Percentiles rank a stretch among this genome's conserved stretches.
Conservation (phyloP, 2,888 invertebrate genomes). For the Geotrupes spiniger region DNA sequence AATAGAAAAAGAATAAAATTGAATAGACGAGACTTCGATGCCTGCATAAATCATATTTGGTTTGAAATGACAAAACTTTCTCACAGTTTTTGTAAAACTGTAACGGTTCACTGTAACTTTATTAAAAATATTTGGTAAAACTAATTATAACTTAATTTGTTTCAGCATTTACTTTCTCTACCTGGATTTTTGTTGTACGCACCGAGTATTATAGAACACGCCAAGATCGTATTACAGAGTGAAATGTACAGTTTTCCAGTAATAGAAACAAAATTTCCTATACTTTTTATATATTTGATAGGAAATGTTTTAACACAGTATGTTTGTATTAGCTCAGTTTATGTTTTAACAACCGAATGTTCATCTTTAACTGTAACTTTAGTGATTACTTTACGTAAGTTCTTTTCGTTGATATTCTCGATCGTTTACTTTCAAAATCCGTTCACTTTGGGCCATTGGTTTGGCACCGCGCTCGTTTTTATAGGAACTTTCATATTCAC, state of each 20-base stretch:
- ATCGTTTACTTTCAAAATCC: conserved; percentile 93
- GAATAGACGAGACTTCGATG: too few relatives aligned
- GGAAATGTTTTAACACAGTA: conserved; percentile 88
- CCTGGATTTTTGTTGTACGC: conserved; percentile 83
- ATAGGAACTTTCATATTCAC: conserved; percentile 90
- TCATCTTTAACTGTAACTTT: conserved; percentile 92
- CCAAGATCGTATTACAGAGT: conserved; percentile 68
- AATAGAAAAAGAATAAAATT: too few relatives aligned
- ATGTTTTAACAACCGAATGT: conserved; percentile 90
- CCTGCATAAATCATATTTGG: too few relatives aligned
- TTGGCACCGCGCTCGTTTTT: conserved; percentile 88
- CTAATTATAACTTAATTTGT: conserved; percentile 28
- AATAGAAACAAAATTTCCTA: conserved; percentile 64
- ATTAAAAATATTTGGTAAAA: too few relatives aligned
- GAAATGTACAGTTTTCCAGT: conserved; percentile 58
- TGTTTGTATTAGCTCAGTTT: conserved; percentile 93
- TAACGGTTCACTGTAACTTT: too few relatives aligned
- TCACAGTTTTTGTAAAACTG: too few relatives aligned
- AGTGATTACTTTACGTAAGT: conserved; percentile 94
- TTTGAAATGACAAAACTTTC: too few relatives aligned
- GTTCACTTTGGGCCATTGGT: conserved; percentile 88
- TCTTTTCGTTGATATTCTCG: conserved; percentile 91
- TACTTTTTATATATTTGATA: conserved; percentile 72
- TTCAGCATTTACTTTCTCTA: conserved; percentile 82
- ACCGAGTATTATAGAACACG: conserved; percentile 74